Percentiles rank a stretch among this genome's conserved stretches.
Evolutionary conservation across 53 echinoderm and acorn worm genomes (phyloP).

Genomic region (Stichopus horrens): DNA sequence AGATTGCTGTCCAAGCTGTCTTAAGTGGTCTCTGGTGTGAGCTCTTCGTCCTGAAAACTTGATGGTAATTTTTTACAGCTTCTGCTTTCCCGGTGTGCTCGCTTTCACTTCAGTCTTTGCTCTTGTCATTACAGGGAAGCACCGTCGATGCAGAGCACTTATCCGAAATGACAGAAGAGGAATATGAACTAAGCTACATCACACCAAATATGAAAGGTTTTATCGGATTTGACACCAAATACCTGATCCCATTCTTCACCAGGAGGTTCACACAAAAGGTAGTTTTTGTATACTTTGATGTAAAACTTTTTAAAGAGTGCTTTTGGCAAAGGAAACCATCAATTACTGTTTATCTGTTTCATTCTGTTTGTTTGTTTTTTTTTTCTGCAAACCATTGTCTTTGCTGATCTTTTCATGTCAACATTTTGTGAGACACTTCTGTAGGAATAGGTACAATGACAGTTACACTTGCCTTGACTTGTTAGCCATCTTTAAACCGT

Average conservation of each 20-base stretch:
- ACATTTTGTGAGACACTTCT: too few relatives aligned
- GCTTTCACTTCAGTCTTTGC: neutral
- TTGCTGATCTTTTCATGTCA: too few relatives aligned
- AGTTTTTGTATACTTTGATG: neutral
- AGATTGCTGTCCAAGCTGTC: too few relatives aligned
- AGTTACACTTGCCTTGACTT: too few relatives aligned
- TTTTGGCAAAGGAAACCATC: too few relatives aligned
- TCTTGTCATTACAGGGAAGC: constrained; percentile 63
- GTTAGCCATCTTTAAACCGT: too few relatives aligned
- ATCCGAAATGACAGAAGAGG: constrained; percentile 94
- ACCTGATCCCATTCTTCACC: constrained; percentile 94
- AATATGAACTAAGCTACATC: constrained; percentile 88
- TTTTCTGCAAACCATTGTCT: too few relatives aligned
- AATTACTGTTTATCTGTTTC: too few relatives aligned
- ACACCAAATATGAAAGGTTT: constrained; percentile 83
- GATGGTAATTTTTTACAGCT: neutral
- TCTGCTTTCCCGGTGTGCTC: neutral
- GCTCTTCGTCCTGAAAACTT: neutral
- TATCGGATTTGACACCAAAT: constrained; percentile 80
- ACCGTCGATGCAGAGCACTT: constrained; percentile 92
- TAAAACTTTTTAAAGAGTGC: too few relatives aligned
- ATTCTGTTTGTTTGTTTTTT: too few relatives aligned
- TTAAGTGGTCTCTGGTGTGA: neutral
- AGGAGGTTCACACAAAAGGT: constrained; percentile 90
- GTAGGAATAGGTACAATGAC: too few relatives aligned